These are phyloP conservation scores for Plectrocnemia conspersa DNA, from an alignment of 1,140 invertebrate genomes.

Conservation along the genomic window DNA sequence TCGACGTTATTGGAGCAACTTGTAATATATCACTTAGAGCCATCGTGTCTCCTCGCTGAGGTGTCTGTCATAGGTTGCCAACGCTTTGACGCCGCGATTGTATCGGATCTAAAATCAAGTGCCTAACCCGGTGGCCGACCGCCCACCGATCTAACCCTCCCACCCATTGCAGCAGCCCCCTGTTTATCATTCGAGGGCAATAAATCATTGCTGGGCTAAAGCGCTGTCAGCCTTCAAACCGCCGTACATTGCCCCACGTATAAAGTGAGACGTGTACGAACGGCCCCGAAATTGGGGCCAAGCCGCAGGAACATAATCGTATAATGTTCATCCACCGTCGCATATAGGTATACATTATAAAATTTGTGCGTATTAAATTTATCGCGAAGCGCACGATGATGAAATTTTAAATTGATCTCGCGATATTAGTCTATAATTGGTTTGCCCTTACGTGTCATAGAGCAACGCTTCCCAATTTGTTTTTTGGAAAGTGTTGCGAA, in stretches of 20 bases:
- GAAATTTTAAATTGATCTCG: too few species aligned
- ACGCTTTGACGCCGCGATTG: conserved; percentile 14
- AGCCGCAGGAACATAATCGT: conserved; percentile 14
- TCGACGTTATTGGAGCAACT: conserved; percentile 21
- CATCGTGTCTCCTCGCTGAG: conserved; percentile 11
- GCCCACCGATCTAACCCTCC: not conserved
- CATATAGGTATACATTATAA: too few species aligned
- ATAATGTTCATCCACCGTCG: not conserved
- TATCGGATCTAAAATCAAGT: conserved; percentile 23
- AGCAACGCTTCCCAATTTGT: too few species aligned
- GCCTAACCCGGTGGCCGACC: not conserved
- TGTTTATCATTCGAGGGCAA: conserved; percentile 26
- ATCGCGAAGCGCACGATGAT: too few species aligned
- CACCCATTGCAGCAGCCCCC: too few species aligned
- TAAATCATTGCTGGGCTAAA: conserved; percentile 22
- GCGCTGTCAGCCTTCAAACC: conserved; percentile 22
- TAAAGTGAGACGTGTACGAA: conserved; percentile 15
- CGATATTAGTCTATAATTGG: too few species aligned
- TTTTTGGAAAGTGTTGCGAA: too few species aligned
- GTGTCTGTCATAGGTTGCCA: not conserved
- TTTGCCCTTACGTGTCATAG: too few species aligned
- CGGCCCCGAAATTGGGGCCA: conserved; percentile 2
- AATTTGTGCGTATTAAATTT: too few species aligned
- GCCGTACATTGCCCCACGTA: conserved; percentile 4
- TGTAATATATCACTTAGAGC: conserved; percentile 21